Evolutionary conservation across 1,140 invertebrate genomes (phyloP), one percentile per base, ranked within the genome.

Genomic region (Brachionus koreanus): DNA sequence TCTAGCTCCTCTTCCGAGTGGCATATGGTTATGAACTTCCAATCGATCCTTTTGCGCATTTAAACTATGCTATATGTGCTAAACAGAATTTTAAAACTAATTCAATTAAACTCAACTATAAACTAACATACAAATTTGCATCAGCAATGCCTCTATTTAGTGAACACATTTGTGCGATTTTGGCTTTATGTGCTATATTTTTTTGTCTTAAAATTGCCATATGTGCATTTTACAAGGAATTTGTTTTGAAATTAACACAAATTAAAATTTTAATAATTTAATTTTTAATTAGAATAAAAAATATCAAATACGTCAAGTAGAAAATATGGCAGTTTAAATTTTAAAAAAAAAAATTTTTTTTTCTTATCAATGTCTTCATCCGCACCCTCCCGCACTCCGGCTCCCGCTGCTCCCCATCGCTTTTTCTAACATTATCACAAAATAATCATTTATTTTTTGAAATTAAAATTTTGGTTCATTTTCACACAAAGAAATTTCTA

Each of bases 31-130:
- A 69, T 39, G 19, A 37, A 69, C 37, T 69, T 69, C 65, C 65
- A 69, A 16, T 69, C 65, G 13, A 69, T 69, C 37, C 37, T 69
- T 69, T 69, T 69, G 16, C 33, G 65, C 65, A 69, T 69, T 33
- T 23, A 29, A 29, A 3, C 29, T 29, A 29, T 29, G 6, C 3
- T 63, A 63, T 65, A 25, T 57, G 49, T 57, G 49, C 49, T 57
- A 19, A 57, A 57, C 49, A 57, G 49, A 57, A 57, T 25, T 5
- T 57, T 23, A 52, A 19, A 52, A 52, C 49, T 52, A 23, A 16
- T 57, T 57, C 19, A 19, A 57, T 57, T 52, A 3, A 16, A 52
- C 46, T 52, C 16, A 23, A n/a, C 46, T 16, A 16, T 57, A 23
- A 9, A 57, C 49, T 49, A 1, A 19, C 49, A 57, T 57, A 57